Evolutionary conservation across 2,888 invertebrate species (phyloP).

Genomic region (Trypoxylon attenuatum): DNA sequence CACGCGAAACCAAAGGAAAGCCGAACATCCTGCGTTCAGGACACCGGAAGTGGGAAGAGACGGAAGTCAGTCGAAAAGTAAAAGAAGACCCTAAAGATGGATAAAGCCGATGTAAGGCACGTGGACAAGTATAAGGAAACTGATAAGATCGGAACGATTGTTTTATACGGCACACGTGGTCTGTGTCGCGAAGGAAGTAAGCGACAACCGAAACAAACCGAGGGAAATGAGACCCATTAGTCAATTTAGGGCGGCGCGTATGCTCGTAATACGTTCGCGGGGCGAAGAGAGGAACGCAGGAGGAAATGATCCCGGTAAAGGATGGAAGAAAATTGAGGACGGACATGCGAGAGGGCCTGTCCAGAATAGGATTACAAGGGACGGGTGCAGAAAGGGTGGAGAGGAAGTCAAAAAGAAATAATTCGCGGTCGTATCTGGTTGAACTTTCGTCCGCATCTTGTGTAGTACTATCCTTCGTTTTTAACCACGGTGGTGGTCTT

Average conservation of each 20-base stretch:
- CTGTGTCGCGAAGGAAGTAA: background rate
- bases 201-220: conserved; percentile 18
- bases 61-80: conserved; percentile 10
- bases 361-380: background rate
- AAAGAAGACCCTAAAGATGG: background rate
- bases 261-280: background rate
- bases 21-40: background rate
- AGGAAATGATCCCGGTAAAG: background rate
- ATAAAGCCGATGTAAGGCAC: conserved; percentile 27
- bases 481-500: conserved; percentile 11
- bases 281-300: background rate
- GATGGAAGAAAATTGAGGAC: conserved; percentile 9
- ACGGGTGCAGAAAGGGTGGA: conserved; percentile 7
- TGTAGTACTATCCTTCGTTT: conserved; percentile 35
- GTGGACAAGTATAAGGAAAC: conserved; percentile 8
- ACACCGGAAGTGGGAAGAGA: background rate
- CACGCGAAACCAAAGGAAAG: background rate
- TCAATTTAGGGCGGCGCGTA: conserved; percentile 28
- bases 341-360: background rate
- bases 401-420: conserved; percentile 25
- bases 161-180: conserved; percentile 9
- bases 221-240: conserved; percentile 23
- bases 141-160: conserved; percentile 35
- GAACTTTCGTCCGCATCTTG: too few relatives aligned
- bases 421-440: conserved; percentile 26